Evolutionary conservation across 2,113 vertebrate genomes (phyloP).

Genomic region (Pterocles burchelli): DNA sequence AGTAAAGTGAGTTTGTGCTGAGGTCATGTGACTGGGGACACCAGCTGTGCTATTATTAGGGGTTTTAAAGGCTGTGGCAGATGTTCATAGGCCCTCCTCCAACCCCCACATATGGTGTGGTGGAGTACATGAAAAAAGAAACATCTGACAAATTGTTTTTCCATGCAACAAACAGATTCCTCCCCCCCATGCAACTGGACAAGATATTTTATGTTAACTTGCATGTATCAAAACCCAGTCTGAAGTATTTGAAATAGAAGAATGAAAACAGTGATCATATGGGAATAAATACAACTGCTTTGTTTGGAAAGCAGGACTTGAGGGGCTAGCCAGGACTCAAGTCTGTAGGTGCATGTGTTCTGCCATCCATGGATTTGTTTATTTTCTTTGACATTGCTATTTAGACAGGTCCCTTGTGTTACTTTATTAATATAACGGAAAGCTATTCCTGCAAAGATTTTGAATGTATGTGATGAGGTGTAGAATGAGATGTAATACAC

Average conservation of each 20-base stretch:
- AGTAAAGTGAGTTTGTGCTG: constrained; percentile 42
- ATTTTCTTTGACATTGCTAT: not conserved
- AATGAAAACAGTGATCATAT: not conserved
- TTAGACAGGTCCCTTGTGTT: not conserved
- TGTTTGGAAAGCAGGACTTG: not conserved
- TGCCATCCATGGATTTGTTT: not conserved
- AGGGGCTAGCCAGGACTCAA: not conserved
- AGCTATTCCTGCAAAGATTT: not conserved
- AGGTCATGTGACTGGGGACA: constrained; percentile 71
- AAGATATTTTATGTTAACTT: not conserved
- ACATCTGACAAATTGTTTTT: not conserved
- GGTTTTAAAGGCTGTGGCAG: constrained; percentile 60
- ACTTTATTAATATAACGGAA: not conserved
- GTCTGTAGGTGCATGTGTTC: not conserved
- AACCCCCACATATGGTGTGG: constrained; percentile 56
- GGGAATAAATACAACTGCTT: not conserved
- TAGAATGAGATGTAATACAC: not conserved
- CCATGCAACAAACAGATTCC: not conserved
- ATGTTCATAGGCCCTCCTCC: constrained; percentile 70
- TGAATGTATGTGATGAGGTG: not conserved
- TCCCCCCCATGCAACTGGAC: not conserved
- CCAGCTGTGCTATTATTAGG: constrained; percentile 81
- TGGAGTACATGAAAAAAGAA: constrained; percentile 31
- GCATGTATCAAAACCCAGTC: not conserved
- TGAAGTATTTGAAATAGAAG: not conserved